A percentile compares a stretch with the other conserved stretches of the same genome.
Evolutionary conservation across 1,140 invertebrate genomes (phyloP).

Genomic region (Chelonus insularis): DNA sequence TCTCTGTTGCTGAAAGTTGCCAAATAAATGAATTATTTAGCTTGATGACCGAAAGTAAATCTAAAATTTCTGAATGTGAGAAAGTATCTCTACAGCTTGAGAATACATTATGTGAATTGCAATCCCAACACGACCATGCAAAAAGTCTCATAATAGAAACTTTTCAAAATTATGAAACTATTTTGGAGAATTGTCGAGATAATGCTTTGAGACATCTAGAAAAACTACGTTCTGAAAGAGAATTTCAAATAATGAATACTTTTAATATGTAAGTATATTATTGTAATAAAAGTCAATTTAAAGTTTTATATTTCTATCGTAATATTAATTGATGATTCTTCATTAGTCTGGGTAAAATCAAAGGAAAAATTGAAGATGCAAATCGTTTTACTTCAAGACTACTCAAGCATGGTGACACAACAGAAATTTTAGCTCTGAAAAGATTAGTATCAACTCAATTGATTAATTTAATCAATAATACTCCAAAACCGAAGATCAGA

Average conservation of each 20-base stretch:
- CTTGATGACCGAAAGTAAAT: conserved; percentile 72
- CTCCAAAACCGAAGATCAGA: conserved; percentile 76
- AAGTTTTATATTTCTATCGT: too few species aligned
- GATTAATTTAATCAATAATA: conserved; percentile 75
- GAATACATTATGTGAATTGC: conserved; percentile 79
- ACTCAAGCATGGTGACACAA: conserved; percentile 77
- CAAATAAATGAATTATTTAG: conserved; percentile 75
- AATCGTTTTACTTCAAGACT: conserved; percentile 80
- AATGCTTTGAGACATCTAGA: conserved; percentile 76
- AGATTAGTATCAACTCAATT: conserved; percentile 76
- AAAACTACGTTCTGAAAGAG: conserved; percentile 78
- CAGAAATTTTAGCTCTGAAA: conserved; percentile 81
- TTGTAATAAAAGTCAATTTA: not conserved
- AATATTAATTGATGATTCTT: too few species aligned
- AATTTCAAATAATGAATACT: conserved; percentile 85
- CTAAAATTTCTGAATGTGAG: conserved; percentile 74
- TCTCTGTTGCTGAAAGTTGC: conserved; percentile 73
- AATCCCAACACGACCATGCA: conserved; percentile 84
- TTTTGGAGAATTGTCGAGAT: conserved; percentile 79
- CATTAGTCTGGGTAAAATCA: conserved; percentile 71
- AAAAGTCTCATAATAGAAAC: conserved; percentile 82
- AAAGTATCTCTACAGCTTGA: conserved; percentile 73
- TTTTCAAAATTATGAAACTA: conserved; percentile 79
- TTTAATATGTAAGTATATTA: conserved; percentile 66
- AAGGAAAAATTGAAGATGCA: conserved; percentile 82